phyloP scores from a whole-genome alignment of 2,113 vertebrate species.

The Lates calcarifer region DNA sequence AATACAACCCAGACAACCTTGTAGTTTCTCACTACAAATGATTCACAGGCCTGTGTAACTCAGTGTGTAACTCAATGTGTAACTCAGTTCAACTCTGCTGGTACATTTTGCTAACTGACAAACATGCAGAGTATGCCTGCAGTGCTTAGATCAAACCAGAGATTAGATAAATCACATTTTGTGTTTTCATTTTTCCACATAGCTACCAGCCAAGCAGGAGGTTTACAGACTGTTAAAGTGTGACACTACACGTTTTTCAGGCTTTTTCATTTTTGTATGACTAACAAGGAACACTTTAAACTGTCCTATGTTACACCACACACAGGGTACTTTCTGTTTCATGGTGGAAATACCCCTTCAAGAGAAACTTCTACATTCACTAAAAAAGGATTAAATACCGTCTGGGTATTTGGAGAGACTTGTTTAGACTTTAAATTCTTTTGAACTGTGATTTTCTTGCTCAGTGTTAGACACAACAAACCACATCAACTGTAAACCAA shows the following conservation, averaged over 20 bases:
- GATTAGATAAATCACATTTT: constrained; percentile 13
- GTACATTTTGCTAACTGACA: background rate
- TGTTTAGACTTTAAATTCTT: too few relatives aligned
- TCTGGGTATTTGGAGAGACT: too few relatives aligned
- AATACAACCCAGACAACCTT: background rate
- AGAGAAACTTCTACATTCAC: background rate
- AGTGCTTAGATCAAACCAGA: background rate
- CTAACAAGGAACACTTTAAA: background rate
- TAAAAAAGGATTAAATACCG: too few relatives aligned
- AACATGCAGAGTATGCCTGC: background rate
- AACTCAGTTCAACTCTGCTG: background rate
- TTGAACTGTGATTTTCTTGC: too few relatives aligned
- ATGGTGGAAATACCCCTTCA: background rate
- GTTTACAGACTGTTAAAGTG: background rate
- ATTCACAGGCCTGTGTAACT: constrained; percentile 11
- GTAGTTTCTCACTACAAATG: background rate
- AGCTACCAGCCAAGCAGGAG: background rate
- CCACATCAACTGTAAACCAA: background rate
- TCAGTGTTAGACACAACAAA: too few relatives aligned
- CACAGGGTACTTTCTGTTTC: constrained; percentile 17
- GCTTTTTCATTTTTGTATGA: background rate
- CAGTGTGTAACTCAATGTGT: too few relatives aligned
- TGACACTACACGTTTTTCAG: constrained; percentile 54
- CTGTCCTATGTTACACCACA: accelerated
- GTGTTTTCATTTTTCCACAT: background rate